Percentiles rank a stretch among this genome's conserved stretches.
phyloP scores from a whole-genome alignment of 2,113 vertebrate genomes.

The Vireo altiloquus region DNA sequence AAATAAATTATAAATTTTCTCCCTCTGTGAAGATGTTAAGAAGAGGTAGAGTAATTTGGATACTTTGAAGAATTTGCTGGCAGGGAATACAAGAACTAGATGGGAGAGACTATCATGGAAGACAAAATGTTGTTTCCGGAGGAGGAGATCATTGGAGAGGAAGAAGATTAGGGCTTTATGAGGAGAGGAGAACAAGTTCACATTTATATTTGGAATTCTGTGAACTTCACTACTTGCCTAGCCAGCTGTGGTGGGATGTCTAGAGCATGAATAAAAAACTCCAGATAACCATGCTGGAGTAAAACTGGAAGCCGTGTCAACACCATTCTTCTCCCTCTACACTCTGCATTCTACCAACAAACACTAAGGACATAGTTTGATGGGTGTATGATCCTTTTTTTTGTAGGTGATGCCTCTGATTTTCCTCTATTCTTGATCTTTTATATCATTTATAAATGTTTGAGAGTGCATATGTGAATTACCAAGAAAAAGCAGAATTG shows the following conservation, averaged over 20 bases:
- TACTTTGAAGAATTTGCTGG: neutral
- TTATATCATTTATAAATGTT: neutral
- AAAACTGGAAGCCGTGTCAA: neutral
- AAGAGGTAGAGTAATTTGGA: neutral
- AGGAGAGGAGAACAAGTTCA: neutral
- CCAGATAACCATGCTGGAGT: neutral
- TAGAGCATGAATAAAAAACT: neutral
- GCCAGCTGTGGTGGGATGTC: rapidly evolving
- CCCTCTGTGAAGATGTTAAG: neutral
- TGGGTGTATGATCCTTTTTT: neutral
- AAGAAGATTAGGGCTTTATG: neutral
- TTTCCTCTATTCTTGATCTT: neutral
- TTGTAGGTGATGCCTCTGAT: neutral
- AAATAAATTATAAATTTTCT: neutral
- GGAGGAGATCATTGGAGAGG: neutral
- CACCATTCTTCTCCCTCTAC: neutral
- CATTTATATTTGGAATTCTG: neutral
- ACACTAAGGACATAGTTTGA: neutral
- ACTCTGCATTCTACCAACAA: neutral
- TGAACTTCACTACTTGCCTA: neutral
- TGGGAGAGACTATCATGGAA: neutral
- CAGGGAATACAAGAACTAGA: neutral
- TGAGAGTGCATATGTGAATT: neutral
- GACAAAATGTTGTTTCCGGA: neutral
- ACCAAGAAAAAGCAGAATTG: neutral